Conservation (phyloP, 2,113 vertebrate species). For the Aegotheles bennettii region DNA sequence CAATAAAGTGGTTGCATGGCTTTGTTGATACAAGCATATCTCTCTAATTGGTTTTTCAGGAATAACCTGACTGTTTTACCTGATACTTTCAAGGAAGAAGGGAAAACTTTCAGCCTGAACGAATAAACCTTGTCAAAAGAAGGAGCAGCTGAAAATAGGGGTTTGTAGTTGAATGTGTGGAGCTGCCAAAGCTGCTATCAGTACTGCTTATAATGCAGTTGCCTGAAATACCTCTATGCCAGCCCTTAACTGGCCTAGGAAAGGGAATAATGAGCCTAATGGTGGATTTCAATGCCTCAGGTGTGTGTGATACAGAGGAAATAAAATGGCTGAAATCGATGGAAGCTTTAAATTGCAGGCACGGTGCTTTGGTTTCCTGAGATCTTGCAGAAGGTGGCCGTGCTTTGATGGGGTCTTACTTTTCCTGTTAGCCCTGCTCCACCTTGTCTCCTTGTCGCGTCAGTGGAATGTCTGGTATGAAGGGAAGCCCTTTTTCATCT, state of each 20-base stretch:
- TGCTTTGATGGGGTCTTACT: not conserved
- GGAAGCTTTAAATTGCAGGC: not conserved
- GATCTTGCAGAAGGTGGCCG: not conserved
- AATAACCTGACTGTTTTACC: not conserved
- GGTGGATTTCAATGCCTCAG: not conserved
- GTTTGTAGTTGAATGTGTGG: not conserved
- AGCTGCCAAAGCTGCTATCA: not conserved
- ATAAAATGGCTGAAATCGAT: not conserved
- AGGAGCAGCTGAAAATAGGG: not conserved
- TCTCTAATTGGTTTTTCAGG: not conserved
- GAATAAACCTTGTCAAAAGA: not conserved
- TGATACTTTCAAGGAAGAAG: not conserved
- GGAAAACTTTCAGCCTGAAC: not conserved
- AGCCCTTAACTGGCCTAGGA: not conserved
- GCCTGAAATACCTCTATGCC: not conserved
- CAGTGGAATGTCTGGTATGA: conserved; percentile 19
- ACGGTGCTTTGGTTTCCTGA: not conserved
- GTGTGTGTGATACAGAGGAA: not conserved
- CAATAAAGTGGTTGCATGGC: not conserved
- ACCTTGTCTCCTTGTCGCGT: not conserved
- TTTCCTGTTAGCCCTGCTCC: not conserved
- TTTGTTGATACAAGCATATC: not conserved
- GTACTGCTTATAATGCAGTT: not conserved
- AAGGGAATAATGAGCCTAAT: not conserved
- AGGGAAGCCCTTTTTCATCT: not conserved